A percentile compares a stretch with the other conserved stretches of the same genome.
Conservation (phyloP, 1,140 invertebrate genomes). For the Trachelipus rathkii region DNA sequence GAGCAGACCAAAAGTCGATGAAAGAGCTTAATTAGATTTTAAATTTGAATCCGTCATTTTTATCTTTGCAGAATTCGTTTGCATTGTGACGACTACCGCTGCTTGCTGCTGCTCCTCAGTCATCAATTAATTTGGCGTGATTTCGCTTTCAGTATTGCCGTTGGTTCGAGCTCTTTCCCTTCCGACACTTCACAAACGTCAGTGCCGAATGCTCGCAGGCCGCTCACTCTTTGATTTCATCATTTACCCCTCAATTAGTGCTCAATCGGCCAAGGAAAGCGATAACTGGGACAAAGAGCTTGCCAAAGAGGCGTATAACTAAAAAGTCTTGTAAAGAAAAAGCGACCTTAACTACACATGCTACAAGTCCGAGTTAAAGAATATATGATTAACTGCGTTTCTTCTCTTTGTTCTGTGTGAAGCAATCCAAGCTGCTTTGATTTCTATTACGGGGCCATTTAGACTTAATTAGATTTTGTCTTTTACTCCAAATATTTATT, state of each 20-base stretch:
- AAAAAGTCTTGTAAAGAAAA: not conserved
- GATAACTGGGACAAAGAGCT: slow-evolving; percentile 37
- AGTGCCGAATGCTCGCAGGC: slow-evolving; percentile 30
- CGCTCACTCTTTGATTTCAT: slow-evolving; percentile 42
- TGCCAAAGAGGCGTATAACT: slow-evolving; percentile 24
- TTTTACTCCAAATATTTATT: slow-evolving; percentile 35
- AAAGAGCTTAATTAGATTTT: no score
- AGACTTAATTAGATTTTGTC: slow-evolving; percentile 44
- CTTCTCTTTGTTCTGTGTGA: slow-evolving; percentile 38
- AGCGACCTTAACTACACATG: not conserved
- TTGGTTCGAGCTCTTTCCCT: not conserved
- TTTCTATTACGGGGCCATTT: slow-evolving; percentile 42
- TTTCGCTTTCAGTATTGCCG: slow-evolving; percentile 3
- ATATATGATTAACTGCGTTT: slow-evolving; percentile 11
- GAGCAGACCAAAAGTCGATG: no score
- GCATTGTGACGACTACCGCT: no score
- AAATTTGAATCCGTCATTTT: no score
- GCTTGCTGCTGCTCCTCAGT: not conserved
- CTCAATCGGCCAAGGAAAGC: slow-evolving; percentile 38
- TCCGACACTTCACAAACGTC: slow-evolving; percentile 20
- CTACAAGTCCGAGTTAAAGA: not conserved
- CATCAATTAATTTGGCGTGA: slow-evolving; percentile 10
- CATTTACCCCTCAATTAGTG: slow-evolving; percentile 43
- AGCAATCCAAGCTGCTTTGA: slow-evolving; percentile 41
- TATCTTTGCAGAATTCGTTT: no score